Evolutionary conservation across 1,140 invertebrate species (phyloP), one percentile per base, ranked within the genome.

Genomic region (Lepidurus couesii): DNA sequence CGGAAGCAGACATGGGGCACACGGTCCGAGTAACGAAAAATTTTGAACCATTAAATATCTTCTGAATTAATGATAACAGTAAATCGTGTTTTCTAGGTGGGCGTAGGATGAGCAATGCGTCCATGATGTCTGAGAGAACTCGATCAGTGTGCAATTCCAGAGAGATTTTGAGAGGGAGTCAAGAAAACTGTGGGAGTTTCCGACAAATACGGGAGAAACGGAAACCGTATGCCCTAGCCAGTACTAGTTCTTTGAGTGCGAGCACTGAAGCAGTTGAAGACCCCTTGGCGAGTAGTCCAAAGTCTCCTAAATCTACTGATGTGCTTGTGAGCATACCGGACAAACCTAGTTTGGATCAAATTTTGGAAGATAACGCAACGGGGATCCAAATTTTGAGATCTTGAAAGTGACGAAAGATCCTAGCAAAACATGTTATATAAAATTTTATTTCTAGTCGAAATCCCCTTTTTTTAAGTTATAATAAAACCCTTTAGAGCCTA

Each of bases 241-340:
- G 53, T 3, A 65, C 53, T n/a, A 21, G 53, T 65, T 65, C 53
- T 7, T 65, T 65, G 53, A 65, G 53, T 65, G 53, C 53, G 7
- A 65, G 53, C 53, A 65, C 21, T 65, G 53, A 65, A 65, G 53
- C 16, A 65, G 53, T 65, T 65, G 53, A 65, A 65, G 53, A 65
- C 13, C 53, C 53, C 8, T 65, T 65, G 13, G 21, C 53, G 21
- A 65, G 53, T 65, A 65, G 53, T 16, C 53, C 53, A 65, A 65
- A 65, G 21, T 65, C 53, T 1, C 53, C 53, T 65, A 21, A 1
- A 65, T 65, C 53, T 13, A 65, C 53, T 21, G 53, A 65, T 65
- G 53, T 65, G n/a, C 53, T 65, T 65, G 53, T 65, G n/a, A 65
- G 21, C 21, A 65, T 65, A n/a, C 53, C 53, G 21, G 53, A 65